These are phyloP conservation scores for Dicaeum eximium DNA, from an alignment of 2,113 vertebrate genomes.

Conservation along the genomic window DNA sequence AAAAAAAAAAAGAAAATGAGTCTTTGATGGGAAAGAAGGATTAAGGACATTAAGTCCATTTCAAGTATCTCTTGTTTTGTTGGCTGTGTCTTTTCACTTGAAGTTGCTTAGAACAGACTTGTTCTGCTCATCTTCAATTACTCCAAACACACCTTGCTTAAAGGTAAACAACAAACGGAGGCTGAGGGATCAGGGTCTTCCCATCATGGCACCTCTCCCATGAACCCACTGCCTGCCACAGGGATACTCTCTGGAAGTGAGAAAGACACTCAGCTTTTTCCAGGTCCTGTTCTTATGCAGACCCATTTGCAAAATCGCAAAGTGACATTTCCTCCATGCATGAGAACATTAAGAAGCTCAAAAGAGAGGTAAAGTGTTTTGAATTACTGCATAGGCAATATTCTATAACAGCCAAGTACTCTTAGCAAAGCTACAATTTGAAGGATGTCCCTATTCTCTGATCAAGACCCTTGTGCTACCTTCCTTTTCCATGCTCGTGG, in stretches of 20 bases:
- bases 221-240: background rate
- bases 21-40: background rate
- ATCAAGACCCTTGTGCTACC: background rate
- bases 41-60: background rate
- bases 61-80: background rate
- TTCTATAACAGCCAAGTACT: background rate
- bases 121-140: background rate
- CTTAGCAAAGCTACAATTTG: background rate
- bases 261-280: background rate
- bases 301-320: background rate
- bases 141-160: background rate
- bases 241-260: background rate
- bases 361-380: background rate
- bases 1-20: rapidly evolving
- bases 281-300: background rate
- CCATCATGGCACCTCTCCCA: too few relatives aligned
- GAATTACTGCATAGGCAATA: background rate
- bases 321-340: background rate
- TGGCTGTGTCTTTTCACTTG: background rate
- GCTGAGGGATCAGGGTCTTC: background rate
- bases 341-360: background rate
- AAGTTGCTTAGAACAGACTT: background rate
- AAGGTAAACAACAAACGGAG: background rate
- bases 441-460: background rate
- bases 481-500: background rate